phyloP scores from a whole-genome alignment of 2,888 invertebrate genomes.

The Dolichopus griseipennis region DNA sequence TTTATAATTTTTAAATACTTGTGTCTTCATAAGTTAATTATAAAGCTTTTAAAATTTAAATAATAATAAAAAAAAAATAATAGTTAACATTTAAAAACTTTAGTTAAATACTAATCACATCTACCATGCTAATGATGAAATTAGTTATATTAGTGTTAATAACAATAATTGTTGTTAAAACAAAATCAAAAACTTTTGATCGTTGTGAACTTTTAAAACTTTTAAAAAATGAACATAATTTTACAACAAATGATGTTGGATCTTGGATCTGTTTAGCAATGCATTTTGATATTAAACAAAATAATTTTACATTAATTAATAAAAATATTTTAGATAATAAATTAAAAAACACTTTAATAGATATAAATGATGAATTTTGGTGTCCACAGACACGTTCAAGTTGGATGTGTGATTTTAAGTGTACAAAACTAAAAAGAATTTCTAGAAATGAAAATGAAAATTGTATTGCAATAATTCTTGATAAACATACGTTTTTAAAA shows the following conservation, averaged over 20 bases:
- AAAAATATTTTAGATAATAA: slow-evolving; percentile 47
- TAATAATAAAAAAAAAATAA: too few relatives aligned
- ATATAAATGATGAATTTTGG: slow-evolving; percentile 62
- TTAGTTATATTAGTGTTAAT: too few relatives aligned
- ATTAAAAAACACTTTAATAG: slow-evolving; percentile 53
- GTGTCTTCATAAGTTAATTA: too few relatives aligned
- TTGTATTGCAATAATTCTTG: slow-evolving; percentile 55
- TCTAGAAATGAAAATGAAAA: slow-evolving; percentile 60
- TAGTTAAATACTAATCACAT: background rate
- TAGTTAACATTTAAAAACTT: background rate
- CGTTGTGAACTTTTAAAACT: slow-evolving; percentile 63
- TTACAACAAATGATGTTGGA: slow-evolving; percentile 47
- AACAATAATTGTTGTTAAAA: background rate
- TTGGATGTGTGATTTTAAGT: slow-evolving; percentile 54
- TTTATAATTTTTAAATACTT: background rate
- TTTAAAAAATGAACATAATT: slow-evolving; percentile 47
- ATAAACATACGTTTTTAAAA: slow-evolving; percentile 46
- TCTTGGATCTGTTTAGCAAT: slow-evolving; percentile 65
- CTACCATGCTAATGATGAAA: background rate
- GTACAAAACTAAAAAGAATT: slow-evolving; percentile 56
- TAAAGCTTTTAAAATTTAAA: too few relatives aligned
- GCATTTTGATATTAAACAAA: slow-evolving; percentile 34
- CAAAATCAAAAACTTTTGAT: slow-evolving; percentile 48
- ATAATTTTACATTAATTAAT: background rate
- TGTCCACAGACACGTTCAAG: slow-evolving; percentile 50